Conservation (phyloP, 2,797 vertebrate species). For the Paratrypauchen microcephalus region DNA sequence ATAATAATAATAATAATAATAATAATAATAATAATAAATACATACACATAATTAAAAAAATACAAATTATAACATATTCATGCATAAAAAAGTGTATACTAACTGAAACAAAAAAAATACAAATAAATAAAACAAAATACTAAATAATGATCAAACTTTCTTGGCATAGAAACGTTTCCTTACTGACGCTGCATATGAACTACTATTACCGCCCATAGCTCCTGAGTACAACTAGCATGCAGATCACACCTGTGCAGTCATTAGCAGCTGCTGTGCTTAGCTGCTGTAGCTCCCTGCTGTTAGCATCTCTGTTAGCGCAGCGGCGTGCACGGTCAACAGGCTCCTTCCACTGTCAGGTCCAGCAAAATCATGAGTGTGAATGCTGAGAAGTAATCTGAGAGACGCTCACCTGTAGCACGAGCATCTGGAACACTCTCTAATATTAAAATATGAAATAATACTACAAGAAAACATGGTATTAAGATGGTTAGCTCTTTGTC, state of each 20-base stretch:
- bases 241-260: conserved; percentile 55
- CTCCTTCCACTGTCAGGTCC: conserved; percentile 48
- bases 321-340: conserved; percentile 50
- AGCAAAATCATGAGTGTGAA: conserved; percentile 11
- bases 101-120: too few relatives aligned
- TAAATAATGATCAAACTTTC: background rate
- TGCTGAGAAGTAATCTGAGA: background rate
- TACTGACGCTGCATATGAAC: too few relatives aligned
- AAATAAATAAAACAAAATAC: background rate
- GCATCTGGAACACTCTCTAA: background rate
- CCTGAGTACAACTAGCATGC: background rate
- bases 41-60: too few relatives aligned
- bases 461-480: background rate
- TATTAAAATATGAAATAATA: background rate
- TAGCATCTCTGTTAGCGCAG: conserved; percentile 59
- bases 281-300: conserved; percentile 60
- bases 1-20: too few relatives aligned
- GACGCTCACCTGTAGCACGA: background rate
- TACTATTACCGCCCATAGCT: background rate
- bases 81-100: too few relatives aligned
- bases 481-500: too few relatives aligned
- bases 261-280: conserved; percentile 63
- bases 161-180: too few relatives aligned
- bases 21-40: too few relatives aligned
- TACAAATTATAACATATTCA: too few relatives aligned